phyloP scores from a whole-genome alignment of 1,140 invertebrate species.

The Neoseiulus cucumeris region DNA sequence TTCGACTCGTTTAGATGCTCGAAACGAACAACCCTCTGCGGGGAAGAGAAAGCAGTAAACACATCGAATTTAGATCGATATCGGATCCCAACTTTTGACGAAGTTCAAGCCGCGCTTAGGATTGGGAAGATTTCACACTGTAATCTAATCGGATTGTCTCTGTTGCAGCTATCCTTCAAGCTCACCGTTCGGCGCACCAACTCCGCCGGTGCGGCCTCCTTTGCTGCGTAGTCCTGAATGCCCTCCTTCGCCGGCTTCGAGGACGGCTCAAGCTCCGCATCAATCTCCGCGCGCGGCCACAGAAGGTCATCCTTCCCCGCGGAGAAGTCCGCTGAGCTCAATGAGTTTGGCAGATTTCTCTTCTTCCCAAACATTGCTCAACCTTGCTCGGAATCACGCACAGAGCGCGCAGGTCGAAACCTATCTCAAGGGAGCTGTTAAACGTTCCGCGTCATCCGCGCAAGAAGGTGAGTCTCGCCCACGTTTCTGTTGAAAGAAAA shows the following conservation, averaged over 20 bases:
- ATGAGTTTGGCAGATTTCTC: constrained; percentile 36
- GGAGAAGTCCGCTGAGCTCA: constrained; percentile 13
- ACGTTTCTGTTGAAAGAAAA: too few species aligned
- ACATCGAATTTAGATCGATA: too few species aligned
- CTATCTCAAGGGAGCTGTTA: constrained; percentile 23
- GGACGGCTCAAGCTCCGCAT: too few species aligned
- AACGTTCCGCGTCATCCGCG: constrained; percentile 17
- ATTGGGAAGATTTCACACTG: too few species aligned
- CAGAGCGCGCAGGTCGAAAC: constrained; percentile 29
- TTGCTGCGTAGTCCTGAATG: constrained; percentile 1
- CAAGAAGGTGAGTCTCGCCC: background rate
- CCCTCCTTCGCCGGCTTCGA: background rate
- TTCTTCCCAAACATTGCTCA: constrained; percentile 50
- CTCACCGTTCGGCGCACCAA: background rate
- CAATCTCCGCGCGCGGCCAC: too few species aligned
- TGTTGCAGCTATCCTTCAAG: background rate
- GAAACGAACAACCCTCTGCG: too few species aligned
- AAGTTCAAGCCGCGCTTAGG: too few species aligned
- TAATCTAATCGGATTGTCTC: background rate
- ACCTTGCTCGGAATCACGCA: constrained; percentile 52
- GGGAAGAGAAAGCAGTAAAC: too few species aligned
- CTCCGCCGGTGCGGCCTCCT: constrained; percentile 4
- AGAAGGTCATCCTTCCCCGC: background rate
- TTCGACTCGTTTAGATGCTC: too few species aligned
- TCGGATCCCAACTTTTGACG: too few species aligned